Evolutionary conservation across 2,797 vertebrate species (phyloP), one percentile per base, ranked within the genome.

Genomic region (Carcharodon carcharias): DNA sequence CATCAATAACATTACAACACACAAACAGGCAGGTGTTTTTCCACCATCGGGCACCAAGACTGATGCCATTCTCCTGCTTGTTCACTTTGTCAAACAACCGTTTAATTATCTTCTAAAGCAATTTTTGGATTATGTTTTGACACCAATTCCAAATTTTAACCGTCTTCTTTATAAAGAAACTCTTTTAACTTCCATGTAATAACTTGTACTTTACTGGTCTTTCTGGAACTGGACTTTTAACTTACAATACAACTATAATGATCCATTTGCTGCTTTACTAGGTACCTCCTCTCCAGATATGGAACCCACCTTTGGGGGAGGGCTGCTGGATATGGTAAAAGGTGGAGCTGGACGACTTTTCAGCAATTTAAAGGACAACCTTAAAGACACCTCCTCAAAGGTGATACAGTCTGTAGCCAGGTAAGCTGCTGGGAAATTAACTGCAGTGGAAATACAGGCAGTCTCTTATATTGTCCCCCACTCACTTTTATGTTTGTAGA

Each of bases 371-470:
- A 99, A 99, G 97, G 99, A 99, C 97, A 99, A 99, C 98, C 97
- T 99, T 97, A 99, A 99, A 97, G 99, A 99, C 97, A 99, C 99
- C 0, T 99, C 99, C 97, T 99, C 99, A 96, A 99, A 99, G 98
- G 99, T 99, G 97, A 99, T 99, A 98, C 98, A 99, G 89, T 99
- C 99, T 97, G 99, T 99, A 71, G 98, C 99, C 98, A 99, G 99
- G 99, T 99, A 98, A 96, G 97, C 40, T 56, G 5, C n/a, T 77
- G 69, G 26, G 45, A 50, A 63, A 93, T 67, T 40, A 65, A 45
- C 9, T 93, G n/a, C 61, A 67, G 89, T n/a, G n/a, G 8, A n/a
- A 65, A 45, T 93, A 21, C 58, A 92, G 40, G 58, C 14, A 61
- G 4, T 11, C 3, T 61, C 54, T 31, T 58, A 0, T 88, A 18